These are phyloP conservation scores for Spea bombifrons DNA, from an alignment of 2,113 vertebrate species.

Conservation along the genomic window DNA sequence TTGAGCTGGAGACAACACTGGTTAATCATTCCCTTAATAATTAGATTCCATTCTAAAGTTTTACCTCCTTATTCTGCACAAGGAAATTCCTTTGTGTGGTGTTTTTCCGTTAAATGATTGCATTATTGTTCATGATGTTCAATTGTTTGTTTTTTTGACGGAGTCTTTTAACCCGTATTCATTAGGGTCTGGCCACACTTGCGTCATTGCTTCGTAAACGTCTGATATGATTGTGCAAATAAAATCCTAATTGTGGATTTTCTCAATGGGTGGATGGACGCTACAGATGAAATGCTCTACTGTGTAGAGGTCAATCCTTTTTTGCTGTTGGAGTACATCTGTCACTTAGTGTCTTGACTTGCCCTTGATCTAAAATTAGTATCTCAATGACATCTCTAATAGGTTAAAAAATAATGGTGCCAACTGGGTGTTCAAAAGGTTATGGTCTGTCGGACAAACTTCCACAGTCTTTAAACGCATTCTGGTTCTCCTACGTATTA, in stretches of 20 bases:
- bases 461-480: too few relatives aligned
- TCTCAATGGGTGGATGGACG: too few relatives aligned
- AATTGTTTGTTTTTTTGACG: not conserved
- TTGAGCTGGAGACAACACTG: too few relatives aligned
- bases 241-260: too few relatives aligned
- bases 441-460: too few relatives aligned
- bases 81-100: not conserved
- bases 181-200: too few relatives aligned
- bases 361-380: constrained; percentile 15
- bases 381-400: not conserved
- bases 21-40: not conserved
- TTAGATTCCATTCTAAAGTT: not conserved
- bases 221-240: too few relatives aligned
- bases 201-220: too few relatives aligned
- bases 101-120: not conserved
- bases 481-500: too few relatives aligned
- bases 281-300: too few relatives aligned
- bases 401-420: not conserved
- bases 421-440: constrained; percentile 9
- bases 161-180: not conserved
- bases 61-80: not conserved
- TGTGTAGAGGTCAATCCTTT: too few relatives aligned
- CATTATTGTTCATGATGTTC: not conserved
- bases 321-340: too few relatives aligned
- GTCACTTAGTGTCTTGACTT: constrained; percentile 6